A percentile compares a stretch with the other conserved stretches of the same genome.
These are phyloP conservation scores for Ctenochaetus hawaiiensis DNA, from an alignment of 2,797 vertebrate genomes.

Conservation along the genomic window DNA sequence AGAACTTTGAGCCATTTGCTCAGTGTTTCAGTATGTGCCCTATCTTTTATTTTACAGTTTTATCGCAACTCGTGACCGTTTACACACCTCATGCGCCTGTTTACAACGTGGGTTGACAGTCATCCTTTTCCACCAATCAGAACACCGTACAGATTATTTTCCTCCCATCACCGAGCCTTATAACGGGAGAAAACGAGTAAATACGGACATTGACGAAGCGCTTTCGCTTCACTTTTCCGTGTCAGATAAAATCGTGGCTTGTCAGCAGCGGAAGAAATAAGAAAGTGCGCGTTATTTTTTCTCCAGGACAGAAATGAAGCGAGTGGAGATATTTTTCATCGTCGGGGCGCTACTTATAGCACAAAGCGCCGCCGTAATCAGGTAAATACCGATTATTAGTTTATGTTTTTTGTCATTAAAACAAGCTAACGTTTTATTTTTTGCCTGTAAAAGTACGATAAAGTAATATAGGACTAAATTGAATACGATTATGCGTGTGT, in stretches of 20 bases:
- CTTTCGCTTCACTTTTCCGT: neutral
- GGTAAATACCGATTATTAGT: slow-evolving; percentile 62
- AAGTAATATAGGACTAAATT: too few relatives aligned
- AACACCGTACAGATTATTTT: fast-evolving
- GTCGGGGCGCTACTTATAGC: slow-evolving; percentile 54
- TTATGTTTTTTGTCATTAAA: neutral
- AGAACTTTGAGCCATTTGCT: neutral
- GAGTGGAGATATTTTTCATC: slow-evolving; percentile 28
- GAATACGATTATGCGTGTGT: neutral
- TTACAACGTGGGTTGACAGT: neutral
- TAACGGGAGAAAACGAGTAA: slow-evolving; percentile 29
- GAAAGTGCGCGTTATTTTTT: neutral
- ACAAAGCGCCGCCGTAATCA: slow-evolving; percentile 67
- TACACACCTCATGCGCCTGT: fast-evolving
- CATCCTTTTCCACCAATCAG: slow-evolving; percentile 51
- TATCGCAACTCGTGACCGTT: slow-evolving; percentile 52
- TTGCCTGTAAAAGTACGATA: neutral
- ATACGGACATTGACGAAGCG: slow-evolving; percentile 43
- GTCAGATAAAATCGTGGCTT: neutral
- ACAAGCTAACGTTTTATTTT: neutral
- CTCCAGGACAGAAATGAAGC: slow-evolving; percentile 45
- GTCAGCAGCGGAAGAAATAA: neutral
- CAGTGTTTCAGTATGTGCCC: neutral
- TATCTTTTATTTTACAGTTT: neutral
- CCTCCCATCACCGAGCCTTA: slow-evolving; percentile 58